Conservation (phyloP, 2,113 vertebrate genomes). For the Catharus bicknelli region DNA sequence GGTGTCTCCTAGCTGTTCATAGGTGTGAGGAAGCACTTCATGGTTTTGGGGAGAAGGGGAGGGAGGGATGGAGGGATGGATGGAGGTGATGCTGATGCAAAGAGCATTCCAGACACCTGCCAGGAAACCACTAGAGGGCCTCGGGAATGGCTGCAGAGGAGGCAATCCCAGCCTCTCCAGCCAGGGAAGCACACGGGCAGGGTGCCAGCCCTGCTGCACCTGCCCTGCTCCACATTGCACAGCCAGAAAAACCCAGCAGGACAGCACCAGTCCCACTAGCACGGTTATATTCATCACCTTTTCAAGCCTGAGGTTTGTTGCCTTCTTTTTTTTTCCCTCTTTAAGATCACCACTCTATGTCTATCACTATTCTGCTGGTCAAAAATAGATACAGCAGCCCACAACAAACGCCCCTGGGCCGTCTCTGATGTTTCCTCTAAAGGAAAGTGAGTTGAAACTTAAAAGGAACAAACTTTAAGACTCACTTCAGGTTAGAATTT, state of each 20-base stretch:
- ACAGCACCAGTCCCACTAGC: background rate
- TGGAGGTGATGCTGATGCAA: background rate
- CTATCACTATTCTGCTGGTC: background rate
- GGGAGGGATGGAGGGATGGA: background rate
- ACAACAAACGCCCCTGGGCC: background rate
- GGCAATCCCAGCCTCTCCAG: background rate
- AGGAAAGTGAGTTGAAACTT: background rate
- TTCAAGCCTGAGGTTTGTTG: background rate
- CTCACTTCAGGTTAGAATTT: background rate
- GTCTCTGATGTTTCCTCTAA: background rate
- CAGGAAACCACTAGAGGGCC: slow-evolving; percentile 18
- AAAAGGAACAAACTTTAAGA: background rate
- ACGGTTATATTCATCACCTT: fast-evolving
- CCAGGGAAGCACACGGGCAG: background rate
- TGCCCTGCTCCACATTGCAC: background rate
- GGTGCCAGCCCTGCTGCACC: background rate
- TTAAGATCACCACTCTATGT: background rate
- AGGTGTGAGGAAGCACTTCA: fast-evolving
- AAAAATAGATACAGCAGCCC: background rate
- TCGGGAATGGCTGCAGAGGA: background rate
- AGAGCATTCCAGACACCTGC: background rate
- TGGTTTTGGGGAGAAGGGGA: background rate
- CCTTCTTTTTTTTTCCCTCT: background rate
- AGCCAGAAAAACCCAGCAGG: background rate
- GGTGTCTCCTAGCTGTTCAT: background rate